Evolutionary conservation across 2,888 invertebrate species (phyloP), one percentile per base, ranked within the genome.

Genomic region (Zhengitettix transpicula): DNA sequence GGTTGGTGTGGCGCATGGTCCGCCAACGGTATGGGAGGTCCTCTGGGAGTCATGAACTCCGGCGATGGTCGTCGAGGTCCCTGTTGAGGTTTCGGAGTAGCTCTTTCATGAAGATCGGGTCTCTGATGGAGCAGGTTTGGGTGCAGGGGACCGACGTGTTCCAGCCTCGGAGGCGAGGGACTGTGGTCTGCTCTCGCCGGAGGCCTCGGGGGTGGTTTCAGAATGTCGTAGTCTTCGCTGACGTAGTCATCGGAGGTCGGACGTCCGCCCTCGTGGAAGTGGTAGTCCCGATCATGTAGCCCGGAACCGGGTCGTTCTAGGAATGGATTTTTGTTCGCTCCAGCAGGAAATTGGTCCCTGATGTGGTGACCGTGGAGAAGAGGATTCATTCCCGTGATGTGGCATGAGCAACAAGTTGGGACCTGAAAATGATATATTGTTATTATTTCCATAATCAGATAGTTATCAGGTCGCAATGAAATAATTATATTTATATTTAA

Each of bases 321-420:
- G 28, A 81, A 81, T 14, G 71, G 72, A 68, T 81, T 81, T 59
- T 77, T 76, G 0, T 73, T 71, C 12, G 15, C 53, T 16, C 8
- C 53, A 28, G 28, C 16, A 12, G 12, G 53, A n/a, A 28, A 53
- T 12, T 16, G 53, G 28, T 28, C 28, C 28, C 28, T 28, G 28
- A 28, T 28, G 7, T 7, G 28, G 28, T 28, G 28, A 28, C 28
- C 28, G 28, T 28, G 28, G 3, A 17, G 53, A 11, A 53, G 16
- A 12, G 53, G 53, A 16, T 53, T 53, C 15, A 53, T 16, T 16
- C n/a, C 12, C 2, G n/a, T 40, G 16, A 89, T 83, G 69, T 88
- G 88, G 67, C 89, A 89, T 5, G 87, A 86, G 67, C 89, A 89
- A 67, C 88, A 88, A 0, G 87, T 87, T 40, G 89, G 89, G 1